Evolutionary conservation across 2,113 vertebrate genomes (phyloP).

Genomic region (Dromaius novaehollandiae): DNA sequence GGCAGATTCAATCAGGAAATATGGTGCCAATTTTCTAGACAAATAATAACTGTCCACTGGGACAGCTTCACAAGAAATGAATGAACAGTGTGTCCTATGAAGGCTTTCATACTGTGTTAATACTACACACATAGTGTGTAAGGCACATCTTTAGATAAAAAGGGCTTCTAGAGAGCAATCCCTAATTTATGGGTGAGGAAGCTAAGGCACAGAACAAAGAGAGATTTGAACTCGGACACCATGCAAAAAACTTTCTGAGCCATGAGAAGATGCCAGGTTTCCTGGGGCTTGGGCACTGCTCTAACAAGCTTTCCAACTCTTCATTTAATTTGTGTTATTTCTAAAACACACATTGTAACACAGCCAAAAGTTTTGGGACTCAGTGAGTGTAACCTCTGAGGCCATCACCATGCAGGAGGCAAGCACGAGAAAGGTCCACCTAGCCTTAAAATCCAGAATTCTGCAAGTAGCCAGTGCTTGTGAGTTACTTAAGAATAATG

Average conservation of each 20-base stretch:
- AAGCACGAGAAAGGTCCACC: neutral
- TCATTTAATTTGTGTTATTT: neutral
- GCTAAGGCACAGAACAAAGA: neutral
- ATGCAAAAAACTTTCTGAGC: neutral
- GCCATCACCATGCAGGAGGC: neutral
- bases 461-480: neutral
- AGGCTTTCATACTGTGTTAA: neutral
- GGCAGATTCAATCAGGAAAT: neutral
- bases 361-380: neutral
- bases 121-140: neutral
- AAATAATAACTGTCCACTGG: neutral
- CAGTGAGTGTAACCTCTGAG: neutral
- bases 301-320: neutral
- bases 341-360: neutral
- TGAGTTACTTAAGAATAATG: neutral
- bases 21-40: neutral
- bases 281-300: neutral
- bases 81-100: neutral
- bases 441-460: conserved; percentile 13
- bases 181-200: neutral
- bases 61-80: neutral
- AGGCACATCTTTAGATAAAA: neutral
- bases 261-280: neutral
- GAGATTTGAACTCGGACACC: neutral
- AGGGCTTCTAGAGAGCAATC: neutral